These are phyloP conservation scores for Pachypeltis micranthus DNA, from an alignment of 1,140 invertebrate genomes.

Conservation along the genomic window DNA sequence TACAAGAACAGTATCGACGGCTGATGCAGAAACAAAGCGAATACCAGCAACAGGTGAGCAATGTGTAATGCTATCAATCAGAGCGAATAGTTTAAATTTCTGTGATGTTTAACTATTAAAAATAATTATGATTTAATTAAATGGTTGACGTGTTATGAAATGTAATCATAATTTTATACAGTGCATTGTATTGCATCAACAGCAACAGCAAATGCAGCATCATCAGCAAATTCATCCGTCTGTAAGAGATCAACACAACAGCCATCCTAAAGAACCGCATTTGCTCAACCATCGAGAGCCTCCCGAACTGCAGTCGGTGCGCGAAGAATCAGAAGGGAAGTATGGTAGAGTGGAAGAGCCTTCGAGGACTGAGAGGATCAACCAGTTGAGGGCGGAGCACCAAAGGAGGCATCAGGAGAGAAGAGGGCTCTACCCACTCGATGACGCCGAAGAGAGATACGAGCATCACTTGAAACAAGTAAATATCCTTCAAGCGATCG, in stretches of 20 bases:
- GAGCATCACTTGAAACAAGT: conserved; percentile 38
- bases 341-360: conserved; percentile 7
- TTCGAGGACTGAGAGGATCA: conserved; percentile 40
- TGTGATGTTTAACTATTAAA: too few species aligned
- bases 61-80: not conserved
- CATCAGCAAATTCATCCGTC: conserved; percentile 18
- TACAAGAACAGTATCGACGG: conserved; percentile 38
- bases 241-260: conserved; percentile 2
- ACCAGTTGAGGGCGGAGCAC: conserved; percentile 41
- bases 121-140: too few species aligned
- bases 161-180: too few species aligned
- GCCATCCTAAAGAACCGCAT: not conserved
- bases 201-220: conserved; percentile 25
- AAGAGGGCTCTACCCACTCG: conserved; percentile 38
- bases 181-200: too few species aligned
- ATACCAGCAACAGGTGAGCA: conserved; percentile 23
- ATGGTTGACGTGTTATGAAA: too few species aligned
- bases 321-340: conserved; percentile 4
- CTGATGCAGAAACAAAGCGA: conserved; percentile 32
- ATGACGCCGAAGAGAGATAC: conserved; percentile 39
- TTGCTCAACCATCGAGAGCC: not conserved
- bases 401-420: conserved; percentile 42
- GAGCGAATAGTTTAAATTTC: not conserved
- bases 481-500: not conserved
- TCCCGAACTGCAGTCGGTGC: conserved; percentile 27